Evolutionary conservation across 2,888 invertebrate genomes (phyloP), one percentile per base, ranked within the genome.

Genomic region (Plebejus anna): DNA sequence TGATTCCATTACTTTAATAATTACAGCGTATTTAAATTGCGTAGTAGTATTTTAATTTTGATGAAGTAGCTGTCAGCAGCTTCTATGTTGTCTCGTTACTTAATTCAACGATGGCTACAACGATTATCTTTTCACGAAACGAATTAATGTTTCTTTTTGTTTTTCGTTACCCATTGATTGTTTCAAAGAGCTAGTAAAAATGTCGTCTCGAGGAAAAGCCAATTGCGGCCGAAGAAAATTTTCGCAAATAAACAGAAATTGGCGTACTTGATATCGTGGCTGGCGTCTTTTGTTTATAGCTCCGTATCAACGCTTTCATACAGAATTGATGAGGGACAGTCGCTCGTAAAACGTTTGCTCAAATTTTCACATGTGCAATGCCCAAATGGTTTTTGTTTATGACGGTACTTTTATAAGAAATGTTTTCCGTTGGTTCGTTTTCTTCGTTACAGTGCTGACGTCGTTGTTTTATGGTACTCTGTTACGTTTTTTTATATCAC

Each of bases 321-420:
- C 32, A 66, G 66, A 66, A 66, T 66, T 36, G 66, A 66, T 36
- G 66, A 36, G 13, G 66, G 66, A 66, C 66, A 66, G 66, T 66
- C 32, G 66, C 32, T 66, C 66, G 66, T 66, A 66, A 66, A 66
- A 66, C 66, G 66, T 66, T 66, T 66, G 32, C 66, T 36, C 66
- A 66, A 66, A 36, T 66, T 66, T 66, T 66, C 66, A 66, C 66
- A 66, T 66, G 66, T 66, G 36, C 66, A 66, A 66, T 66, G 66
- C 66, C 66, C 66, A 36, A 66, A 66, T 66, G 66, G 66, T 36
- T 66, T 66, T 66, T 66, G 66, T 66, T 66, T 66, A 66, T 66
- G 66, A 66, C 32, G 66, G 66, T 66, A 66, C 66, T 66, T 66
- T 36, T 66, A 66, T 66, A 66, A 66, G 66, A 16, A 66, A 32